Percentiles rank a stretch among this genome's conserved stretches.
phyloP scores from a whole-genome alignment of 2,888 invertebrate genomes.

The Catocala fraxini region DNA sequence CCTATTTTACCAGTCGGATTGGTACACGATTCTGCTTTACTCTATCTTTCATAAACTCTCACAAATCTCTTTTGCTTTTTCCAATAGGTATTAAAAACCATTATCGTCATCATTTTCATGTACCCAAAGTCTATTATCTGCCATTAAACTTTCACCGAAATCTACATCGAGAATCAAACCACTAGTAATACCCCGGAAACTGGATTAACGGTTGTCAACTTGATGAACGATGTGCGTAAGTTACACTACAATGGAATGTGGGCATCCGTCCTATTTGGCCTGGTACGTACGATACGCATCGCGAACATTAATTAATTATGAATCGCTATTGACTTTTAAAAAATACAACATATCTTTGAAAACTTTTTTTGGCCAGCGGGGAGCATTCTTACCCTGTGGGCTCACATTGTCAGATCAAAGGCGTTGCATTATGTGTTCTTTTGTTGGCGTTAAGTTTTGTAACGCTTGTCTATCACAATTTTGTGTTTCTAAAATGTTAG shows the following conservation, averaged over 20 bases:
- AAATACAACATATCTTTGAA: constrained; percentile 42
- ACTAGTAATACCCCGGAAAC: constrained; percentile 78
- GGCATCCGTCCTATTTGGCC: constrained; percentile 77
- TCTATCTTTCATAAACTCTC: too few relatives aligned
- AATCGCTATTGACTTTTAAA: constrained; percentile 65
- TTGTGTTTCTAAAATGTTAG: constrained; percentile 18
- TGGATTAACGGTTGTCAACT: constrained; percentile 87
- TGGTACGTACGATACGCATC: constrained; percentile 71
- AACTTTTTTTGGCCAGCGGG: constrained; percentile 45
- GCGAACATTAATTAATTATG: constrained; percentile 77
- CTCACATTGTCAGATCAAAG: constrained; percentile 43
- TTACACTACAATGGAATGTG: constrained; percentile 85
- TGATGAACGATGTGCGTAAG: constrained; percentile 86
- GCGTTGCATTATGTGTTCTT: constrained; percentile 34
- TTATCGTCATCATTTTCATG: too few relatives aligned
- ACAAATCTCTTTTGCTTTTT: too few relatives aligned
- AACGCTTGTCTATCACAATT: constrained; percentile 44
- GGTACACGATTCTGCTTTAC: too few relatives aligned
- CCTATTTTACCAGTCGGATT: too few relatives aligned
- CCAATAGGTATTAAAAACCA: too few relatives aligned
- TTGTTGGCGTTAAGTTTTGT: constrained; percentile 37
- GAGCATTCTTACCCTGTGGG: constrained; percentile 43
- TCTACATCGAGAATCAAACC: constrained; percentile 45
- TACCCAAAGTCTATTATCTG: too few relatives aligned
- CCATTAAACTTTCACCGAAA: background rate